Evolutionary conservation across 2,888 invertebrate species (phyloP).

Genomic region (Teleogryllus oceanicus): DNA sequence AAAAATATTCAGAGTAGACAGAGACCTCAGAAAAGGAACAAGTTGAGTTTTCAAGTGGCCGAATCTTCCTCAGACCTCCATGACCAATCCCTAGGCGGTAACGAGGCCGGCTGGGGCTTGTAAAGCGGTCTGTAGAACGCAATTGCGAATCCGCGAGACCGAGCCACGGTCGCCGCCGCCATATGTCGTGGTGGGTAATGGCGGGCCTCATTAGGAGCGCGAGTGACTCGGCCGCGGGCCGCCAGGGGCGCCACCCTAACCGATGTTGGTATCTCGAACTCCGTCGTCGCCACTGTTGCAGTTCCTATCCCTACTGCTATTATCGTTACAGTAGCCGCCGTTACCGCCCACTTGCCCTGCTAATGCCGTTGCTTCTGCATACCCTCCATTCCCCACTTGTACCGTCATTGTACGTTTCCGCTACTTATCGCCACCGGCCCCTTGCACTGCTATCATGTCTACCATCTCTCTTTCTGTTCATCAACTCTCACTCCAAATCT

Average conservation of each 20-base stretch:
- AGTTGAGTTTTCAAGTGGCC: neutral
- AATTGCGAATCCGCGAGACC: conserved; percentile 18
- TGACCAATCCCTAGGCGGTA: neutral
- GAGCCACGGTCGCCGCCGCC: conserved; percentile 6
- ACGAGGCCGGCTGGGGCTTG: neutral
- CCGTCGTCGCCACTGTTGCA: neutral
- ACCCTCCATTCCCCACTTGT: no score
- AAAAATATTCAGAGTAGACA: no score
- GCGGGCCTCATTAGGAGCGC: neutral
- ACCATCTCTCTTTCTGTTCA: no score
- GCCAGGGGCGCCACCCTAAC: conserved; percentile 1
- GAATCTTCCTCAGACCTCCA: neutral
- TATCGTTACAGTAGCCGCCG: no score
- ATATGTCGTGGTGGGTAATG: conserved; percentile 7
- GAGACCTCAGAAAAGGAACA: neutral
- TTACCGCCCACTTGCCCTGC: no score
- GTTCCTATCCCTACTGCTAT: no score
- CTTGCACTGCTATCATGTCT: no score
- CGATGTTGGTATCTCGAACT: neutral
- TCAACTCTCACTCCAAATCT: no score
- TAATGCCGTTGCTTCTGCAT: no score
- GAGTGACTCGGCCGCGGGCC: neutral
- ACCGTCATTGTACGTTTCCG: no score
- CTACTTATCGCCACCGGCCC: no score
- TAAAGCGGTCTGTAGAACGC: neutral